Evolutionary conservation across 2,888 invertebrate species (phyloP), one percentile per base, ranked within the genome.

Genomic region (Ophion slaviceki): DNA sequence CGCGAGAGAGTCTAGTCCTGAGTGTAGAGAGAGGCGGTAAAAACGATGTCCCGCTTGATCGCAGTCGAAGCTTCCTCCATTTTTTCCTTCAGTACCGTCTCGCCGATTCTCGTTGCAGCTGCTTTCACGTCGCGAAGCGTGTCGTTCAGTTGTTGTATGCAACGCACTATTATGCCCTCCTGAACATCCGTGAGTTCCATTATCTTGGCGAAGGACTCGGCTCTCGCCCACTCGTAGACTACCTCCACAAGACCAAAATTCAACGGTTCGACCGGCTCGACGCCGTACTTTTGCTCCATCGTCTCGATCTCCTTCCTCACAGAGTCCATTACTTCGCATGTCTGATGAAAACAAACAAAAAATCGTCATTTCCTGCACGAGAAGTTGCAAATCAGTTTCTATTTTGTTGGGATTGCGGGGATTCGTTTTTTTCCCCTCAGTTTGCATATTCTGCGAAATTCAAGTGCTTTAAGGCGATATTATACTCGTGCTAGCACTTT

Each of bases 31-130:
- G 99, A 99, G 47, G 98, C 99, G 32, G 99, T 98, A 93, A 99
- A 99, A 0, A 99, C 99, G 91, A 99, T 99, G 94, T 99, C 99
- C 84, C 99, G 95, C 94, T 99, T 99, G 87, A 99, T 99, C 66
- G 97, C 96, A 2, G 96, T 96, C 0, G 98, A 98, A 0, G 98
- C 98, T 93, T 98, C 98, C 94, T 99, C 97, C 98, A 99, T 99
- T 95, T 99, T 99, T 86, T 96, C 96, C 91, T 97, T 97, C 3
- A 99, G 95, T 14, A 97, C 97, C 0, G 98, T 98, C 94, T 99
- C 98, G 0, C 99, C 99, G 85, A 99, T 98, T 53, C 98, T 97
- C 85, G 97, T 96, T 0, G 99, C 99, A 0, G 99, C 99, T 89
- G 98, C 98, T 92, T 97, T 97, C 0, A 99, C 98, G 93, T 99